Percentiles rank a stretch among this genome's conserved stretches.
Evolutionary conservation across 2,113 vertebrate genomes (phyloP).

Genomic region (Lagopus muta): DNA sequence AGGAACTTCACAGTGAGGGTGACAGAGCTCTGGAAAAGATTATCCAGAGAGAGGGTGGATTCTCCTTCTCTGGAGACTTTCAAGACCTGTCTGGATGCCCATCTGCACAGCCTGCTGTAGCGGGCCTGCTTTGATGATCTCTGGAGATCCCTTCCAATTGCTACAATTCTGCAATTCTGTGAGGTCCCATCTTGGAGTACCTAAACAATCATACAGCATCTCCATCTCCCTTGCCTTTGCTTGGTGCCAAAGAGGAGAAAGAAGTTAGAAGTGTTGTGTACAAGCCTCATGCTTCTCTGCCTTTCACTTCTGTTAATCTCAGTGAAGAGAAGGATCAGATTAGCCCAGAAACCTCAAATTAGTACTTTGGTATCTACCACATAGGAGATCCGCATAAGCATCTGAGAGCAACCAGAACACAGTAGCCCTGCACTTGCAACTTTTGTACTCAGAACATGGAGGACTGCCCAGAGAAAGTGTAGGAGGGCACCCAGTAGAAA

Average conservation of each 20-base stretch:
- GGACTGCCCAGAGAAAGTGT: accelerated
- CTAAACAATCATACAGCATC: background rate
- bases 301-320: background rate
- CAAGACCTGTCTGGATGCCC: no score
- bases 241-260: background rate
- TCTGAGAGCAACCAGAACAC: background rate
- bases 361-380: background rate
- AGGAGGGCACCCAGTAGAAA: background rate
- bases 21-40: no score
- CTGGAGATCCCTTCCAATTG: no score
- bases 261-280: background rate
- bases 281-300: background rate
- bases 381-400: background rate
- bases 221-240: background rate
- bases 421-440: accelerated
- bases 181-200: background rate
- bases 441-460: accelerated
- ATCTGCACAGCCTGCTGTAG: no score
- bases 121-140: no score
- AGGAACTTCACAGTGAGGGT: no score
- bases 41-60: no score
- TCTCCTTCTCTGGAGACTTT: no score
- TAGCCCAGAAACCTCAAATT: background rate
- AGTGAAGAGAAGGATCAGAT: background rate
- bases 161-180: no score